Conservation (phyloP, 2,888 invertebrate genomes). For the Chymomyza fuscimana region DNA sequence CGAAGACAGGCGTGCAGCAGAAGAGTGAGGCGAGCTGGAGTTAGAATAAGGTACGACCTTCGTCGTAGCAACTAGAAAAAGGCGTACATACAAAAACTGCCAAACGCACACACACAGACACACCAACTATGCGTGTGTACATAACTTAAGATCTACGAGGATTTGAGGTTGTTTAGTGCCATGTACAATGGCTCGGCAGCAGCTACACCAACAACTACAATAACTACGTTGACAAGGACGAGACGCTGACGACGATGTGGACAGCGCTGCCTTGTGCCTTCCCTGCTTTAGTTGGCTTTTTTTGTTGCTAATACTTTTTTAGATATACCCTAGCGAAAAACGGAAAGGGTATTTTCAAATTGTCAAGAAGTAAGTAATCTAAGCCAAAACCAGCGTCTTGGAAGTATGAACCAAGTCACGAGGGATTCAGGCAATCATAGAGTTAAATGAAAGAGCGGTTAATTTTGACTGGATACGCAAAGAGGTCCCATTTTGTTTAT, state of each 20-base stretch:
- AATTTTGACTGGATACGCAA: no score
- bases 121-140: constrained; percentile 42
- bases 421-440: no score
- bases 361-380: neutral
- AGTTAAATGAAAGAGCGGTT: no score
- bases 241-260: neutral
- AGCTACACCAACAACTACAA: constrained; percentile 4
- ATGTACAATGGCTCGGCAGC: constrained; percentile 51
- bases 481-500: no score
- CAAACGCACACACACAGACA: constrained; percentile 1
- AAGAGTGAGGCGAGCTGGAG: constrained; percentile 3
- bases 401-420: no score
- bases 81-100: constrained; percentile 16
- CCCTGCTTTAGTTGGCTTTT: constrained; percentile 27
- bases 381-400: no score
- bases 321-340: neutral
- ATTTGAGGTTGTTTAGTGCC: constrained; percentile 74
- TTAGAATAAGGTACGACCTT: constrained; percentile 6
- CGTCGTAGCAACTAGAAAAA: constrained; percentile 23
- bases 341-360: neutral
- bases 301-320: constrained; percentile 9
- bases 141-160: constrained; percentile 75
- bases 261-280: constrained; percentile 10
- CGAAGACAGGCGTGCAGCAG: constrained; percentile 63
- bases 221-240: neutral